A percentile compares a stretch with the other conserved stretches of the same genome.
Conservation (phyloP, 2,797 vertebrate genomes). For the Helostoma temminkii region DNA sequence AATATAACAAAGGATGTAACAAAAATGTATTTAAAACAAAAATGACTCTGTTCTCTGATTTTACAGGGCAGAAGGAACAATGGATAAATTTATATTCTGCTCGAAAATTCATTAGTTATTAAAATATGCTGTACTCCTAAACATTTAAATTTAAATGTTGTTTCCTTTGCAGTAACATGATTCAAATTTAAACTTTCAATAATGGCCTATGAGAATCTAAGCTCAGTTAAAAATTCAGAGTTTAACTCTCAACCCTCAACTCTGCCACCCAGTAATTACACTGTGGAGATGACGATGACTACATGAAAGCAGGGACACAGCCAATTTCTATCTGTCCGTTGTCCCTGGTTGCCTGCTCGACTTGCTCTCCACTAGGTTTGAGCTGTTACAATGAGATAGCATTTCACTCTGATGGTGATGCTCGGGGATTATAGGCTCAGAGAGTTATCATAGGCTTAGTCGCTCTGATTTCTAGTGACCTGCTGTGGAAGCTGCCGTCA, state of each 20-base stretch:
- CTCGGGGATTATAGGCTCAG: constrained; percentile 83
- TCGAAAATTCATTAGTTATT: constrained; percentile 48
- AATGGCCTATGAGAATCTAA: constrained; percentile 42
- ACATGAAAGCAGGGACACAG: constrained; percentile 8
- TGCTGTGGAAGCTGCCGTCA: constrained; percentile 62
- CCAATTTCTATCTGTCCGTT: constrained; percentile 39
- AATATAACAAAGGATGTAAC: constrained; percentile 45
- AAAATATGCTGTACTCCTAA: constrained; percentile 52
- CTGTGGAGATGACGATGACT: constrained; percentile 30
- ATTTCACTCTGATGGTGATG: constrained; percentile 80
- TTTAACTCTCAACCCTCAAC: constrained; percentile 22
- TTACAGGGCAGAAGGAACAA: constrained; percentile 29
- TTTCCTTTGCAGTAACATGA: constrained; percentile 39
- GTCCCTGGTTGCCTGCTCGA: constrained; percentile 53
- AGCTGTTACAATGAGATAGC: constrained; percentile 82
- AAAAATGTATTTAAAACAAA: constrained; percentile 31
- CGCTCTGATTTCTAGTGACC: constrained; percentile 76
- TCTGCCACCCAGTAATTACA: constrained; percentile 20
- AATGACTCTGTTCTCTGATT: constrained; percentile 6
- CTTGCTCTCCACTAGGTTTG: constrained; percentile 41
- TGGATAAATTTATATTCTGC: constrained; percentile 43
- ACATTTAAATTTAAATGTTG: constrained; percentile 56
- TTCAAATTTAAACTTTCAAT: constrained; percentile 44
- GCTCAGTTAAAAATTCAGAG: constrained; percentile 26
- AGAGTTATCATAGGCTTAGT: constrained; percentile 85